These are phyloP conservation scores for Toxotes chatareus DNA, from an alignment of 2,113 vertebrate species.

Conservation along the genomic window DNA sequence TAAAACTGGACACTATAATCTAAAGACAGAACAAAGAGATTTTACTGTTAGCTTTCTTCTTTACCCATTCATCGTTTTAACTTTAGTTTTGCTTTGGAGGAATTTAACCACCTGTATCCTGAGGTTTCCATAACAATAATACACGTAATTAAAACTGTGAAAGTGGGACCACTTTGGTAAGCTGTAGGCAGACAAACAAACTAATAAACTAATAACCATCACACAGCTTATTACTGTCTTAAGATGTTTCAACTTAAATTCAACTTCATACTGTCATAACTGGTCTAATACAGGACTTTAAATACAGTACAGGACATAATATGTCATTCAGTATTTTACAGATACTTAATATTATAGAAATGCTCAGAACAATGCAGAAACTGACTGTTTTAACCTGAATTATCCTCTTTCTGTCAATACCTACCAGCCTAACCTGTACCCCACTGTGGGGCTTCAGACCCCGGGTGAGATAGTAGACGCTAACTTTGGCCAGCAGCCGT, in stretches of 20 bases:
- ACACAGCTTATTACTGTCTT: too few relatives aligned
- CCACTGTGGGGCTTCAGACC: conserved; percentile 97
- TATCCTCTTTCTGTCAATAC: neutral
- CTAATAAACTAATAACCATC: too few relatives aligned
- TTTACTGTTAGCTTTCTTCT: neutral
- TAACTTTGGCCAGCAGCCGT: conserved; percentile 98
- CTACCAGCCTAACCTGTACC: conserved; percentile 95
- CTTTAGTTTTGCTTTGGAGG: too few relatives aligned
- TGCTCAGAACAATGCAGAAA: neutral
- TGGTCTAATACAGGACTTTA: neutral
- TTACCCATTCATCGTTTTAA: neutral
- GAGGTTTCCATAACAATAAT: neutral
- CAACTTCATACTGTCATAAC: neutral
- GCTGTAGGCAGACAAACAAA: too few relatives aligned
- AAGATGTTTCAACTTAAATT: too few relatives aligned
- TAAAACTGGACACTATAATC: too few relatives aligned
- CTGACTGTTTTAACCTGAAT: neutral
- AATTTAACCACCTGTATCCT: neutral
- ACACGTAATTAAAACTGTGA: too few relatives aligned
- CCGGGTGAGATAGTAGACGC: conserved; percentile 98
- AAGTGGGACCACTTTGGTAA: too few relatives aligned
- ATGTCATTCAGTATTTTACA: neutral
- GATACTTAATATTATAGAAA: neutral
- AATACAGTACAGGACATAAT: neutral
- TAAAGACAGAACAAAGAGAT: neutral